Conservation (phyloP, 1,140 invertebrate species). For the Eufriesea mexicana region DNA sequence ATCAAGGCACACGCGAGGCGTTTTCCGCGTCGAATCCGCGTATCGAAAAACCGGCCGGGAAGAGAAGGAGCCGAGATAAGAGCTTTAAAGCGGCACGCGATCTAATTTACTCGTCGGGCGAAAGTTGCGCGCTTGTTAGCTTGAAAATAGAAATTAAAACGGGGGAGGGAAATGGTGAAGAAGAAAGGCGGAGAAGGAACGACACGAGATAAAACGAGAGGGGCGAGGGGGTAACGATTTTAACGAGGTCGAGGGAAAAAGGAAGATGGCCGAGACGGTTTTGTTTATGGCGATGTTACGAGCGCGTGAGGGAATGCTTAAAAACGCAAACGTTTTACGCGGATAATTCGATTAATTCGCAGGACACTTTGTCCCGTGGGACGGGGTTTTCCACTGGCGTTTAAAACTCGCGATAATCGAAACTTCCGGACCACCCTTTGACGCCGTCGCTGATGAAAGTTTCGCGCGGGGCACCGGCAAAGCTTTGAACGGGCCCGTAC, state of each 20-base stretch:
- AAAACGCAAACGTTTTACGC: not conserved
- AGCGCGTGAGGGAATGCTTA: not conserved
- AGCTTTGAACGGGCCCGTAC: not conserved
- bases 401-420: not conserved
- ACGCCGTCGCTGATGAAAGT: not conserved
- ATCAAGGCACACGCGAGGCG: not conserved
- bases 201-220: not conserved
- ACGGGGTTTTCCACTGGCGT: not conserved
- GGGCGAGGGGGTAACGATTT: not conserved
- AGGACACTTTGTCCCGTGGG: not conserved
- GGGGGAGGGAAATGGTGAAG: not conserved
- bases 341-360: not conserved
- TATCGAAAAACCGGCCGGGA: not conserved
- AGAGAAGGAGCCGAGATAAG: no score
- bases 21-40: not conserved
- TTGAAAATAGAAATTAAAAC: not conserved
- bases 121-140: not conserved
- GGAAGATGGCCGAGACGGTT: not conserved
- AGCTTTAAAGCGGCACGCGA: not conserved
- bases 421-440: not conserved
- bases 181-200: not conserved
- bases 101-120: slow-evolving; percentile 7
- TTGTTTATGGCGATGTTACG: not conserved
- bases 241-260: not conserved
- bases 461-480: not conserved